Conservation (phyloP, 2,113 vertebrate species). For the Actinemys pallida region DNA sequence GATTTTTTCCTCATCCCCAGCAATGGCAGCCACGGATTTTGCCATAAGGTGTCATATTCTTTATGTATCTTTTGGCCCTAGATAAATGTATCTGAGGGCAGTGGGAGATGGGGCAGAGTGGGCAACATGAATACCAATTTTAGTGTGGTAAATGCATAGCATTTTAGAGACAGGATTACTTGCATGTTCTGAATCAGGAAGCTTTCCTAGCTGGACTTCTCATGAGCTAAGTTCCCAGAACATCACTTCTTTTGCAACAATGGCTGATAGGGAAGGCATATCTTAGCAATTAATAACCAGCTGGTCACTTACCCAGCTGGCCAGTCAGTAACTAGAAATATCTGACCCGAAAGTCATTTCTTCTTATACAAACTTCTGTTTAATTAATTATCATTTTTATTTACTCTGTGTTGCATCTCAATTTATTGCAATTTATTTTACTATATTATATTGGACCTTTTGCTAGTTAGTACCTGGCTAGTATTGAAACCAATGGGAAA, state of each 20-base stretch:
- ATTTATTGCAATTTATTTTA: not conserved
- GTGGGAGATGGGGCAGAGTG: not conserved
- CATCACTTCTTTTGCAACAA: slow-evolving; percentile 62
- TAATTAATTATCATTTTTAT: slow-evolving; percentile 28
- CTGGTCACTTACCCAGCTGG: slow-evolving; percentile 45
- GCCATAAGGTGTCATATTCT: not conserved
- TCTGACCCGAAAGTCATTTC: slow-evolving; percentile 55
- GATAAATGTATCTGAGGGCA: not conserved
- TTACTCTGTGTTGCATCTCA: slow-evolving; percentile 48
- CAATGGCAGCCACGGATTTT: not conserved
- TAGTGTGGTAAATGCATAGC: not conserved
- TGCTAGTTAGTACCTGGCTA: not conserved
- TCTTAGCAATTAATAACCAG: slow-evolving; percentile 61
- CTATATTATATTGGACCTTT: not conserved
- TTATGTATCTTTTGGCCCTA: not conserved
- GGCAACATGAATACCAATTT: not conserved
- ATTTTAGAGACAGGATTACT: slow-evolving; percentile 25
- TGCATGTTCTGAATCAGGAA: not conserved
- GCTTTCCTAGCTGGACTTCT: not conserved
- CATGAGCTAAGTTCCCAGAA: not conserved
- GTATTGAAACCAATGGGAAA: slow-evolving; percentile 10
- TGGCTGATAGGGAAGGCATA: slow-evolving; percentile 45
- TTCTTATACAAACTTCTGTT: slow-evolving; percentile 37
- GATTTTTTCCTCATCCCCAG: not conserved
- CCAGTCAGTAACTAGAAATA: slow-evolving; percentile 66